Conservation (phyloP, 37 sponge, comb jelly and placozoan species). For the Chondrilla cf. caribensis region DNA sequence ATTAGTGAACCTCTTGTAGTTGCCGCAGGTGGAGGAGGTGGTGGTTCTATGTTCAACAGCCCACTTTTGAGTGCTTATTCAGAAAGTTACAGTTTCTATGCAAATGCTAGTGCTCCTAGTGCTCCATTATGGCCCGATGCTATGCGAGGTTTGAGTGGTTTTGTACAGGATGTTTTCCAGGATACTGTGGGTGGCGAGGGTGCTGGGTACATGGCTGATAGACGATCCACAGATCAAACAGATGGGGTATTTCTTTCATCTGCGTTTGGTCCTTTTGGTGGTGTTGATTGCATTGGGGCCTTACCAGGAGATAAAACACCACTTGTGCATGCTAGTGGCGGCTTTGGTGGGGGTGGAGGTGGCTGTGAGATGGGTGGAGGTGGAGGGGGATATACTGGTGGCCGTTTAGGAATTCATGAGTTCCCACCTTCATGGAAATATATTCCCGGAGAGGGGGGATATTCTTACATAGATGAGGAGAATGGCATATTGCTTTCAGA, state of each 20-base stretch:
- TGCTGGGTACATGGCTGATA: background rate
- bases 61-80: background rate
- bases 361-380: constrained; percentile 41
- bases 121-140: background rate
- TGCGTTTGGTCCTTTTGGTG: background rate
- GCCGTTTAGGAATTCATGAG: background rate
- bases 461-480: background rate
- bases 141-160: background rate
- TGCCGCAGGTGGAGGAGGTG: constrained; percentile 13
- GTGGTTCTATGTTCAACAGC: background rate
- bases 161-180: background rate
- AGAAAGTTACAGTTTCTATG: background rate
- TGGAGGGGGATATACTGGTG: constrained; percentile 43
- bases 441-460: constrained; percentile 27
- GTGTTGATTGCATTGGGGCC: background rate
- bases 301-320: background rate
- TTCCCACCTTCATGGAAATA: background rate
- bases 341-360: constrained; percentile 48
- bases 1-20: background rate
- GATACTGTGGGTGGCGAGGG: background rate
- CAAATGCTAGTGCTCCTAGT: background rate
- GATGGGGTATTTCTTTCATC: background rate
- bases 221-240: background rate
- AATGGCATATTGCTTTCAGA: too few species aligned
- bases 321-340: background rate